Evolutionary conservation across 2,888 invertebrate species (phyloP).

Genomic region (Allophyes oxyacanthae): DNA sequence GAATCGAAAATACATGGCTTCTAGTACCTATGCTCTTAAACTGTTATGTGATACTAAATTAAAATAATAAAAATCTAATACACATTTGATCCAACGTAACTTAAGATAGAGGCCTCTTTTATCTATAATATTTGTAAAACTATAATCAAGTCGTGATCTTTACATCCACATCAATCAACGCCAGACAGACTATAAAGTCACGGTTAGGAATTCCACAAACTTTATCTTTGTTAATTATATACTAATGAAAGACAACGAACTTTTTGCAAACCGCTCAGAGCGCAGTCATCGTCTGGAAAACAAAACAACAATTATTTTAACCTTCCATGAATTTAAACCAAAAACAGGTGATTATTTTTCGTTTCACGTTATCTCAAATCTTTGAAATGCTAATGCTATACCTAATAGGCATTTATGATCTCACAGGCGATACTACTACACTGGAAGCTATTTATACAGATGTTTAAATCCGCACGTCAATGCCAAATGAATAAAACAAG

Average conservation of each 20-base stretch:
- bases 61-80: conserved; percentile 19
- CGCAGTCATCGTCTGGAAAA: conserved; percentile 36
- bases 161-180: conserved; percentile 25
- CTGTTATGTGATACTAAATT: conserved; percentile 14
- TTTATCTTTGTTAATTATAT: conserved; percentile 35
- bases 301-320: conserved; percentile 30
- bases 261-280: conserved; percentile 30
- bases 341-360: conserved; percentile 30
- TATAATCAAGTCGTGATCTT: background rate
- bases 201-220: conserved; percentile 24
- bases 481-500: conserved; percentile 58
- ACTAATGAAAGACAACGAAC: conserved; percentile 7
- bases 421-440: conserved; percentile 35
- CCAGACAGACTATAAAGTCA: conserved; percentile 28
- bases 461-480: conserved; percentile 60
- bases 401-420: conserved; percentile 55
- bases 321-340: conserved; percentile 35
- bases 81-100: conserved; percentile 4
- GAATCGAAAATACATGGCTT: conserved; percentile 54
- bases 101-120: conserved; percentile 20
- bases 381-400: conserved; percentile 44
- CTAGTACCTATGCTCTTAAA: conserved; percentile 25
- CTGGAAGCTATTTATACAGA: conserved; percentile 57
- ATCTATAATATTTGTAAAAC: conserved; percentile 25
- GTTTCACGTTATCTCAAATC: conserved; percentile 38